A percentile compares a stretch with the other conserved stretches of the same genome.
Conservation (phyloP, 1,140 invertebrate genomes). For the Paramacrobiotus metropolitanus region DNA sequence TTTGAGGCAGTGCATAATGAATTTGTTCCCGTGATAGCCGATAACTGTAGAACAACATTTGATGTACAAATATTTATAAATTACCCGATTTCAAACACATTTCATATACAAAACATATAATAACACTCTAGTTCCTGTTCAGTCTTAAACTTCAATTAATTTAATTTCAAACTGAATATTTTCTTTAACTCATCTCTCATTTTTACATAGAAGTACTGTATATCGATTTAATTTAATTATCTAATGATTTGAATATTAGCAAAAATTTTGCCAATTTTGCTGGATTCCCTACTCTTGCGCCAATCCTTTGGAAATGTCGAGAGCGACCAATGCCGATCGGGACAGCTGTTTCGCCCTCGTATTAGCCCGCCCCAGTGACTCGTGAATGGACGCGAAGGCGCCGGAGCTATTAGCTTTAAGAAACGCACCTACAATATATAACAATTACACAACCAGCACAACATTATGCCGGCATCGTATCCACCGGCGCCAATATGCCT, state of each 20-base stretch:
- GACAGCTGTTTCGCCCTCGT: neutral
- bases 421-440: neutral
- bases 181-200: too few relatives aligned
- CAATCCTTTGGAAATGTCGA: neutral
- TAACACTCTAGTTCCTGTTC: too few relatives aligned
- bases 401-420: neutral
- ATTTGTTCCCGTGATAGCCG: conserved; percentile 25
- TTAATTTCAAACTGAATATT: too few relatives aligned
- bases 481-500: neutral
- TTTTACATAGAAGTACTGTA: too few relatives aligned
- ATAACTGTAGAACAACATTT: conserved; percentile 16
- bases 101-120: too few relatives aligned
- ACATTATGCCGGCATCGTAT: neutral
- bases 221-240: too few relatives aligned
- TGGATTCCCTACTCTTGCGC: neutral
- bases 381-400: neutral
- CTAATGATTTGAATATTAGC: too few relatives aligned
- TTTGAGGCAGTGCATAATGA: conserved; percentile 23
- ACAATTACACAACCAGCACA: neutral
- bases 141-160: too few relatives aligned
- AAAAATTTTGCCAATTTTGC: too few relatives aligned
- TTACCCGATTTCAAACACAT: neutral
- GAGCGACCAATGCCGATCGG: neutral
- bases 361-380: neutral
- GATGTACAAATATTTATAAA: neutral